phyloP scores from a whole-genome alignment of 2,888 invertebrate species.

The Tetragnatha montana region DNA sequence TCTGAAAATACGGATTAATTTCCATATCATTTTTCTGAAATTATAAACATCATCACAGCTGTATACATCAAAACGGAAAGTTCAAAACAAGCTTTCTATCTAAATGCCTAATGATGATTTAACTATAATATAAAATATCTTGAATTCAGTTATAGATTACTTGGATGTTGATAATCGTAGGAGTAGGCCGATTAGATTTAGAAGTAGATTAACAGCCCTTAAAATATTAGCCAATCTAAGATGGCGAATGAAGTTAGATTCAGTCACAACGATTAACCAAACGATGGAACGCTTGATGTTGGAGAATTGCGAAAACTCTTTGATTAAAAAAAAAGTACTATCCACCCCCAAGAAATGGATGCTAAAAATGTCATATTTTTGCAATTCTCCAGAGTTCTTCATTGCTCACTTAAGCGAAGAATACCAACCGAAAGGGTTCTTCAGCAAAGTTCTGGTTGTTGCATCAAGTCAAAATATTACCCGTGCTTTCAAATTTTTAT shows the following conservation, averaged over 20 bases:
- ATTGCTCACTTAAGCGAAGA: constrained; percentile 30
- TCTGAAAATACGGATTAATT: background rate
- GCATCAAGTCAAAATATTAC: constrained; percentile 57
- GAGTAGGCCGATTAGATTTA: background rate
- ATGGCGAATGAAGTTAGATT: background rate
- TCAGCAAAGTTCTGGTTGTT: constrained; percentile 61
- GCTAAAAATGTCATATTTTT: background rate
- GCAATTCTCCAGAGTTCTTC: background rate
- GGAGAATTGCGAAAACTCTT: background rate
- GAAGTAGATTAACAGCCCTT: background rate
- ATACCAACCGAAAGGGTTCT: constrained; percentile 44
- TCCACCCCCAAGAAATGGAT: background rate
- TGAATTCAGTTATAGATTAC: background rate
- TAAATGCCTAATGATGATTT: background rate
- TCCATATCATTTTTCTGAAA: background rate
- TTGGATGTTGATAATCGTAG: background rate
- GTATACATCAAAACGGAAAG: background rate
- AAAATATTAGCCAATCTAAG: background rate
- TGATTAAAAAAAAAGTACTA: background rate
- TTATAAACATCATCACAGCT: background rate
- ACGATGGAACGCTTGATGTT: background rate
- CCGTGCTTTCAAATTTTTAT: constrained; percentile 67
- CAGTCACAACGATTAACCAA: background rate
- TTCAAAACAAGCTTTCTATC: background rate
- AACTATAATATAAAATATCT: background rate